Evolutionary conservation across 53 echinoderm and acorn worm species (phyloP), one percentile per base, ranked within the genome.

Genomic region (Holothuria leucospilota): DNA sequence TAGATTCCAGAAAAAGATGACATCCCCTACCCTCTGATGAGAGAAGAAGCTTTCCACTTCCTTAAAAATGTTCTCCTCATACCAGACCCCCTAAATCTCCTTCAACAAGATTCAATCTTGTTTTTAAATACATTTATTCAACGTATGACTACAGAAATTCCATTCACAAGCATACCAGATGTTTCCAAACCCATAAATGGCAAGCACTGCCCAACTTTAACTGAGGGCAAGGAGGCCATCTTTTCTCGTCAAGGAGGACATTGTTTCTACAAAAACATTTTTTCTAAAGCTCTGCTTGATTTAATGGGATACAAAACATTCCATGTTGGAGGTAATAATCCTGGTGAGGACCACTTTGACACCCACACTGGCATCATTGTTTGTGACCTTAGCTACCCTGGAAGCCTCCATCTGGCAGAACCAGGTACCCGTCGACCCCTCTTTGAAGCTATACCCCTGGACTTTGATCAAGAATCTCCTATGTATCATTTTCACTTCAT

Each of bases 391-490:
- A 70, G 69, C 14, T 21, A 15, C 16, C 86, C 86, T 4, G 90
- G 90, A 0, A 80, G 69, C 30, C 29, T 40, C 29, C 86, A 86
- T 29, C 51, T 86, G 29, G 82, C 71, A 11, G 90, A 90, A 24
- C 69, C 86, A 4, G 90, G 90, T 23, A 59, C 29, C 29, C 79
- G 90, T 11, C 56, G 59, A 39, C 90, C 90, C 5, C 9, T 52
- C 5, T 81, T 86, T 28, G 29, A 59, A 40, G 90, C 68, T 0
- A 80, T 90, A 52, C 86, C 90, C 27, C 51, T 90, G 12, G 86
- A 90, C 26, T 90, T 90, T 70, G 29, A 86, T 29, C 24, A 68
- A n/a, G 86, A 86, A 41, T 90, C 90, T 13, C 81, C 81, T 5
- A 51, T 62, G 11, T 90, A 90, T 26, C 64, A 86, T 9, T 65